phyloP scores from a whole-genome alignment of 2,888 invertebrate species.

The Octodonta nipae region DNA sequence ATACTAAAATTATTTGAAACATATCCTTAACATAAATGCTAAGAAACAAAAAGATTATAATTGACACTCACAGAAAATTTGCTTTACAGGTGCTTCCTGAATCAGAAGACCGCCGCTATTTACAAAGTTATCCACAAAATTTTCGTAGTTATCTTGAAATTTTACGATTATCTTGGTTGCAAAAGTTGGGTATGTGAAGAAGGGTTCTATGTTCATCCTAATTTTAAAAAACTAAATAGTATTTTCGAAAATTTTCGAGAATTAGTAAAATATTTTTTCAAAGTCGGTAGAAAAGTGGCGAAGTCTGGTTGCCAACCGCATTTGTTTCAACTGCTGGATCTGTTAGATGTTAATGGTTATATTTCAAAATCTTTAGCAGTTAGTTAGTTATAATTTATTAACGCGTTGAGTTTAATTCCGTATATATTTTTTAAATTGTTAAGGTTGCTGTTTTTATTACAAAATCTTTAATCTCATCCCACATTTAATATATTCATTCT shows the following conservation, averaged over 20 bases:
- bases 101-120: constrained; percentile 53
- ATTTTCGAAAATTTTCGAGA: constrained; percentile 40
- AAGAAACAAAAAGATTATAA: no score
- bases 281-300: constrained; percentile 47
- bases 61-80: no score
- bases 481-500: no score
- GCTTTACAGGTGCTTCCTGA: constrained; percentile 51
- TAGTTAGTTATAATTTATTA: no score
- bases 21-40: no score
- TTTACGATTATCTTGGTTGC: constrained; percentile 46
- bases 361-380: no score
- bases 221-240: constrained; percentile 42
- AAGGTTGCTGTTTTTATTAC: no score
- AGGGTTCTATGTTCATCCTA: constrained; percentile 43
- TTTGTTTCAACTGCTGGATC: constrained; percentile 48
- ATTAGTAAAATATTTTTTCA: constrained; percentile 49
- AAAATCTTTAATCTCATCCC: no score
- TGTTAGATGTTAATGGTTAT: constrained; percentile 52
- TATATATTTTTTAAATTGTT: no score
- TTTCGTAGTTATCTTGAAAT: constrained; percentile 58
- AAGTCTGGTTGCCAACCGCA: constrained; percentile 55
- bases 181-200: constrained; percentile 45
- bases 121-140: constrained; percentile 57
- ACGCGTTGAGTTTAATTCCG: no score
- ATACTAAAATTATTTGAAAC: no score